Percentiles rank a stretch among this genome's conserved stretches.
Evolutionary conservation across 2,113 vertebrate species (phyloP).

Genomic region (Romanogobio albipinnatus): DNA sequence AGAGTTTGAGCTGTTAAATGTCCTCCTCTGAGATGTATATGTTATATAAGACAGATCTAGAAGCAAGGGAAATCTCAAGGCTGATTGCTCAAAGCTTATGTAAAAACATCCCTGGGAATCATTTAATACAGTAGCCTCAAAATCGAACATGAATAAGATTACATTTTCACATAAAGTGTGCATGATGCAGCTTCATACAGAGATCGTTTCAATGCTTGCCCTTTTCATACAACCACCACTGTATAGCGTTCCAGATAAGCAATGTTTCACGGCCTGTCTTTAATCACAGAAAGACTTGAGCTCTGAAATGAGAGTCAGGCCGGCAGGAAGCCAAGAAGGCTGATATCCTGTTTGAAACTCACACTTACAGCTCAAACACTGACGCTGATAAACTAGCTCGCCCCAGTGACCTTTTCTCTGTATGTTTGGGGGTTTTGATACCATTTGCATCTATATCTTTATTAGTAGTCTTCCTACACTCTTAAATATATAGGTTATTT

Average conservation of each 20-base stretch:
- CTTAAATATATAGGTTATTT: too few relatives aligned
- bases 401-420: neutral
- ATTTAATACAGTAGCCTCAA: neutral
- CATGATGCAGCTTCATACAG: neutral
- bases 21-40: neutral
- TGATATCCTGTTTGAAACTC: constrained; percentile 20
- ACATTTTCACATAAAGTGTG: neutral
- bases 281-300: neutral
- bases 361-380: neutral
- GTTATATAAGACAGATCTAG: constrained; percentile 17
- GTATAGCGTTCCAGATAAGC: neutral
- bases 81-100: neutral
- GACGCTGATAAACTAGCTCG: neutral
- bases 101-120: neutral
- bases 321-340: neutral
- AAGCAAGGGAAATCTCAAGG: neutral
- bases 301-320: neutral
- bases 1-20: neutral
- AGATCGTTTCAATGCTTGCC: neutral
- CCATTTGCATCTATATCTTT: neutral
- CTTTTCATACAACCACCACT: neutral
- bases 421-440: neutral
- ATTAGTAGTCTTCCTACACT: neutral
- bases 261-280: neutral
- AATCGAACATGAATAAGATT: neutral